Evolutionary conservation across 1,140 invertebrate genomes (phyloP).

Genomic region (Euschistus heros): DNA sequence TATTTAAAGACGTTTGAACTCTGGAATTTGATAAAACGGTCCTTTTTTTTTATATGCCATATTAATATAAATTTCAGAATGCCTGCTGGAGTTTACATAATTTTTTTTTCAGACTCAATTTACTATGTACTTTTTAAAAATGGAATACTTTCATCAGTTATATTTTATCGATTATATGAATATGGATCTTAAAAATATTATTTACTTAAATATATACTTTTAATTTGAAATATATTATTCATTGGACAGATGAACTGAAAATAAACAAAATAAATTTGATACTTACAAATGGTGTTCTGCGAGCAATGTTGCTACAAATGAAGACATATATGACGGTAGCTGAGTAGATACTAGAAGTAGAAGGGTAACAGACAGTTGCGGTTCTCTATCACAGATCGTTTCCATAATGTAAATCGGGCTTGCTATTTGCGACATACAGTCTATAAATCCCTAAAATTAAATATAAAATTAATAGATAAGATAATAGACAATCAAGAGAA

Average conservation of each 20-base stretch:
- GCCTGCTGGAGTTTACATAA: too few relatives aligned
- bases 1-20: too few relatives aligned
- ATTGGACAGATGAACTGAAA: too few relatives aligned
- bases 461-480: too few relatives aligned
- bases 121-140: not conserved
- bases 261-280: not conserved
- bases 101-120: not conserved
- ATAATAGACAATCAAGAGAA: too few relatives aligned
- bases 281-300: not conserved
- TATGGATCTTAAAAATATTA: not conserved
- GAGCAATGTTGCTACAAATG: not conserved
- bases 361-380: not conserved
- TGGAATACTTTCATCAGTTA: not conserved
- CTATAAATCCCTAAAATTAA: too few relatives aligned
- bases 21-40: too few relatives aligned
- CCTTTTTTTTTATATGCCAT: too few relatives aligned
- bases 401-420: not conserved
- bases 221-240: not conserved
- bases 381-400: constrained; percentile 8
- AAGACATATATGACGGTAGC: not conserved
- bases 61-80: too few relatives aligned
- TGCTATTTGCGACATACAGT: too few relatives aligned
- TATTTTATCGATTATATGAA: not conserved
- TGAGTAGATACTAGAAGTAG: constrained; percentile 5
- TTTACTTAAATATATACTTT: not conserved